Conservation (phyloP, 1,140 invertebrate species). For the Telenomus remus region DNA sequence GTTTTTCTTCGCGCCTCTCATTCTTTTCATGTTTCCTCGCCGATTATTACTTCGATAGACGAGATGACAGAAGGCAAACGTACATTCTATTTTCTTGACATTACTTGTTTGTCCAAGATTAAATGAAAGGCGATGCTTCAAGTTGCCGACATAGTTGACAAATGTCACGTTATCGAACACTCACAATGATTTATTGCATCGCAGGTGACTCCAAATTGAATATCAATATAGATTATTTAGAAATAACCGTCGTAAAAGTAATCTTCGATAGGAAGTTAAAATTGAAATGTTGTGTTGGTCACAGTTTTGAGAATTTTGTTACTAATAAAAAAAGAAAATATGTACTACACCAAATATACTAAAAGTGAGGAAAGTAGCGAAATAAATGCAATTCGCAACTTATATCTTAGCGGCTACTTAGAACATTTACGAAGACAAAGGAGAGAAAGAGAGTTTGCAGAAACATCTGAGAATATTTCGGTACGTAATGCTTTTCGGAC, state of each 20-base stretch:
- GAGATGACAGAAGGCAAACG: background rate
- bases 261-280: too few species aligned
- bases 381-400: background rate
- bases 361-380: too few species aligned
- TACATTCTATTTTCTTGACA: too few species aligned
- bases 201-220: too few species aligned
- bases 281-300: too few species aligned
- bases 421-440: constrained; percentile 2
- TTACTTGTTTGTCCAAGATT: constrained; percentile 5
- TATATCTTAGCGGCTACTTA: background rate
- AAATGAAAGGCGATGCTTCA: constrained; percentile 15
- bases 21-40: background rate
- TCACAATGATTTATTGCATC: constrained; percentile 18
- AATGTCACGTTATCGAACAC: constrained; percentile 10
- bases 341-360: too few species aligned
- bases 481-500: constrained; percentile 16
- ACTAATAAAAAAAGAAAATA: too few species aligned
- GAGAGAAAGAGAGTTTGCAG: constrained; percentile 6
- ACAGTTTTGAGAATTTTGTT: too few species aligned
- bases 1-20: background rate
- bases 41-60: constrained; percentile 19
- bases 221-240: too few species aligned
- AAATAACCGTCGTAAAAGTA: too few species aligned
- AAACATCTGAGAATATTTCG: constrained; percentile 15
- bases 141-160: constrained; percentile 11